phyloP scores from a whole-genome alignment of 2,113 vertebrate species.

The Rhabdornis inornatus region DNA sequence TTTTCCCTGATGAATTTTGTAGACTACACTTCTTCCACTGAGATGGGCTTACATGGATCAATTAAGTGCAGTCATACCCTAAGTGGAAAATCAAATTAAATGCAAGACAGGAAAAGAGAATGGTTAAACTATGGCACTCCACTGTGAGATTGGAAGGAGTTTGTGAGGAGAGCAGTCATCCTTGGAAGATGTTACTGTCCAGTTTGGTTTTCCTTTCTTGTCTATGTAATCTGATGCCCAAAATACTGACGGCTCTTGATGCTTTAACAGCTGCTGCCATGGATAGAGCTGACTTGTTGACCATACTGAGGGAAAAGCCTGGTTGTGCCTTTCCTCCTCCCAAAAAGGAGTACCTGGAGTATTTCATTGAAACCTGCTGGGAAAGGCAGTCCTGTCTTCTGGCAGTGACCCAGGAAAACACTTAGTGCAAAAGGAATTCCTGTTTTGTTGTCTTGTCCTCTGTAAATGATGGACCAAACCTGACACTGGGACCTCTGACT shows the following conservation, averaged over 20 bases:
- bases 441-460: neutral
- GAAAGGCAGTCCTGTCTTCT: neutral
- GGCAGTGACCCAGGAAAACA: neutral
- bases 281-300: neutral
- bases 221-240: neutral
- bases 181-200: neutral
- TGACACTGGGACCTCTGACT: accelerated
- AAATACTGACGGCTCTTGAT: neutral
- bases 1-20: constrained; percentile 36
- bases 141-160: neutral
- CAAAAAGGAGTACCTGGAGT: neutral
- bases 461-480: neutral
- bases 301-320: neutral
- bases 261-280: neutral
- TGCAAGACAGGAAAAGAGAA: neutral
- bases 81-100: constrained; percentile 35
- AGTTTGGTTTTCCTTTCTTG: neutral
- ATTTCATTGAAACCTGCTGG: neutral
- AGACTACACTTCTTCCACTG: constrained; percentile 11
- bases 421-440: neutral
- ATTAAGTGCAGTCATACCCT: constrained; percentile 9
- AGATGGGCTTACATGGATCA: neutral
- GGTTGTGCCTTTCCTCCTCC: neutral
- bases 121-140: neutral
- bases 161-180: neutral